Evolutionary conservation across 2,888 invertebrate species (phyloP).

Genomic region (Microchrysa polita): DNA sequence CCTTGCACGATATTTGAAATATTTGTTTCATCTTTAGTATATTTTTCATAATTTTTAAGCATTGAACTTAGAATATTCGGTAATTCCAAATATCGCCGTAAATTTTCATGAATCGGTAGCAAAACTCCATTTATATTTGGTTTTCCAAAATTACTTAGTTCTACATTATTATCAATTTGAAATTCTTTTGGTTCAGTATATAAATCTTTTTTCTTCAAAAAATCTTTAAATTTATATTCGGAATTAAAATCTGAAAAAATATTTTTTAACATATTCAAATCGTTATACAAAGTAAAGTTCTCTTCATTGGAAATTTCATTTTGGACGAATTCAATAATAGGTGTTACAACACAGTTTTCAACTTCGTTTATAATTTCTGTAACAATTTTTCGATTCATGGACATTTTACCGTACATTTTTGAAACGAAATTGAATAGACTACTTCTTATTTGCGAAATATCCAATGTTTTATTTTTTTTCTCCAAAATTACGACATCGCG

Average conservation of each 20-base stretch:
- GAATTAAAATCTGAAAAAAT: conserved; percentile 51
- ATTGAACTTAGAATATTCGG: no score
- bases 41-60: conserved; percentile 14
- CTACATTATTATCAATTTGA: conserved; percentile 38
- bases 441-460: no score
- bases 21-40: background rate
- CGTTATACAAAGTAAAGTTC: no score
- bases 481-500: no score
- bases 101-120: conserved; percentile 38
- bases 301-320: conserved; percentile 49
- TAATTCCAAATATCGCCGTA: conserved; percentile 28
- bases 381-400: background rate
- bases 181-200: conserved; percentile 43
- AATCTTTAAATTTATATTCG: conserved; percentile 59
- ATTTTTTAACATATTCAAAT: conserved; percentile 38
- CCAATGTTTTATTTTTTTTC: no score
- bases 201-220: conserved; percentile 46
- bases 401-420: no score
- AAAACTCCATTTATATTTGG: conserved; percentile 18
- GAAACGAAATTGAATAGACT: no score
- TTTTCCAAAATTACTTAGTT: conserved; percentile 12
- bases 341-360: conserved; percentile 43
- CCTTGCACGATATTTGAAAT: conserved; percentile 17
- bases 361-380: background rate
- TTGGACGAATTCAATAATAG: conserved; percentile 50